These are phyloP conservation scores for Drosophila rellima DNA, from an alignment of 2,888 invertebrate genomes.

Conservation along the genomic window DNA sequence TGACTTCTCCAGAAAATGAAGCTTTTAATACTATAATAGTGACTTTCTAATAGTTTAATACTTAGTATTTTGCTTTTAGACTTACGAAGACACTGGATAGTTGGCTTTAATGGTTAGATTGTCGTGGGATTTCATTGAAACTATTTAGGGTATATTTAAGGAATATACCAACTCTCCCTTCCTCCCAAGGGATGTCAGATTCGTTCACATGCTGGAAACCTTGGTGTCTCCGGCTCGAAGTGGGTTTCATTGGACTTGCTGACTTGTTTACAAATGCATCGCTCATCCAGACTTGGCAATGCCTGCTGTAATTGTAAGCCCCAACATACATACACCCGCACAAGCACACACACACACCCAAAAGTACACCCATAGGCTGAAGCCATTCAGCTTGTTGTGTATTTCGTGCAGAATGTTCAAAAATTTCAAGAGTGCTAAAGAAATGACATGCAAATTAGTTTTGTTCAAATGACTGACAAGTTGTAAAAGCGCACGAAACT, in stretches of 20 bases:
- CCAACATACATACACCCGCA: slow-evolving; percentile 10
- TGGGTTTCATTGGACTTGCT: slow-evolving; percentile 14
- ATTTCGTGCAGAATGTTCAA: slow-evolving; percentile 69
- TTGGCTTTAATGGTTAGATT: neutral
- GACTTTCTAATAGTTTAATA: neutral
- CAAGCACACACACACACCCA: neutral
- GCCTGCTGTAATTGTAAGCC: slow-evolving; percentile 26
- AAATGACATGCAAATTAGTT: slow-evolving; percentile 83
- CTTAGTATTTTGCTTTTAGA: too few relatives aligned
- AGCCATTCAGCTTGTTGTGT: slow-evolving; percentile 33
- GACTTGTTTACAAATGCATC: slow-evolving; percentile 34
- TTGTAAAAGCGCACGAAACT: slow-evolving; percentile 62
- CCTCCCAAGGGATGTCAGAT: neutral
- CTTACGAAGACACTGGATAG: neutral
- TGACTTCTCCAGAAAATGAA: too few relatives aligned
- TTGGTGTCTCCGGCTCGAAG: slow-evolving; percentile 19
- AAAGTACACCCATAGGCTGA: slow-evolving; percentile 3
- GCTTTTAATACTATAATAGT: too few relatives aligned
- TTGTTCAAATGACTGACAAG: slow-evolving; percentile 82
- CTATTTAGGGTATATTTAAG: neutral
- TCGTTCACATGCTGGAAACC: slow-evolving; percentile 13
- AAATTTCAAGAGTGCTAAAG: slow-evolving; percentile 81
- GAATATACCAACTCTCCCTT: neutral
- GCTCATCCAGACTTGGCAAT: slow-evolving; percentile 14
- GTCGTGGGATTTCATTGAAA: neutral